These are phyloP conservation scores for Lacerta bilineata DNA, from an alignment of 2,797 vertebrate genomes.

Conservation along the genomic window DNA sequence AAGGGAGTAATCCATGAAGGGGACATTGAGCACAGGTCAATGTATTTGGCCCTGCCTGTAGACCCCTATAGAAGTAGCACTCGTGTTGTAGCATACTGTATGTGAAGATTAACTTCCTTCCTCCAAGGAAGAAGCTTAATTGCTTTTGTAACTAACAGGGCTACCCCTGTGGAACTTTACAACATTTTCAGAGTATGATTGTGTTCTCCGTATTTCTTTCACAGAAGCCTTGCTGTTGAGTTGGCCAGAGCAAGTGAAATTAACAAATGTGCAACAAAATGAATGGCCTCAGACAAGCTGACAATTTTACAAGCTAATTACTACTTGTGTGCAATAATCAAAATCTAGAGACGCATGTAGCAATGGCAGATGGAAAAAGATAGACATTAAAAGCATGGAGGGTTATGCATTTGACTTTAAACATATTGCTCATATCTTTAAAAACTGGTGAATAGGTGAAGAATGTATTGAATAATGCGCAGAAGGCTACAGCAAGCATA, in stretches of 20 bases:
- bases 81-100: neutral
- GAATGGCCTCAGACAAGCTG: constrained; percentile 21
- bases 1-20: too few species aligned
- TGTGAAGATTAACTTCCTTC: neutral
- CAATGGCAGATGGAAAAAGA: neutral
- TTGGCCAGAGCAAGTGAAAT: neutral
- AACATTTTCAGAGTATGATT: neutral
- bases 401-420: neutral
- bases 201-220: neutral
- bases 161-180: too few species aligned
- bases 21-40: neutral
- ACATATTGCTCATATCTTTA: neutral
- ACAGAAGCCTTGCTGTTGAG: constrained; percentile 4
- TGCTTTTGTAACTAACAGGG: neutral
- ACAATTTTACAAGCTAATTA: constrained; percentile 11
- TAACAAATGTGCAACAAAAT: constrained; percentile 27
- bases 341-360: constrained; percentile 1
- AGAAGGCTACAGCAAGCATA: neutral
- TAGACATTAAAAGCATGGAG: neutral
- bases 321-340: constrained; percentile 28
- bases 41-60: neutral
- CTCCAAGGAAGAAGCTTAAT: too few species aligned
- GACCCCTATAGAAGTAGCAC: neutral
- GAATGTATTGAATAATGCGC: neutral
- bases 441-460: neutral